These are phyloP conservation scores for Drosophila kurseongensis DNA, from an alignment of 1,140 invertebrate genomes.

Conservation along the genomic window DNA sequence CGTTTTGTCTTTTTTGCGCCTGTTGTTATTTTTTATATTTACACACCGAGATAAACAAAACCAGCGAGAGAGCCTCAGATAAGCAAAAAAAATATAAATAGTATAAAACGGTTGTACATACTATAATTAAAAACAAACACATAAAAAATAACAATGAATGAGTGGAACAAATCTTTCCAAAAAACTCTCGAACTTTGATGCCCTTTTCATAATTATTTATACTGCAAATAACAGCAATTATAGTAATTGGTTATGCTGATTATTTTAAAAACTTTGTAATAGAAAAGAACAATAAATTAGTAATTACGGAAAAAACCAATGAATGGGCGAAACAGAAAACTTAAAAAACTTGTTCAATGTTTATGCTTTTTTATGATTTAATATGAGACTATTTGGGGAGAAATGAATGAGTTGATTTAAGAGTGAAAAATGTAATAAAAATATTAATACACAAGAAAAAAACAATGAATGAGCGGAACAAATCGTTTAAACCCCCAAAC, in stretches of 20 bases:
- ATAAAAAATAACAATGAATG: conserved; percentile 45
- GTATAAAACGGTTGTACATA: conserved; percentile 18
- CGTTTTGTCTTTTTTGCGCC: conserved; percentile 43
- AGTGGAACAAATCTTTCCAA: neutral
- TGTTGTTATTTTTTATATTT: conserved; percentile 31
- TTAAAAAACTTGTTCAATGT: neutral
- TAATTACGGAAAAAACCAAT: conserved; percentile 17
- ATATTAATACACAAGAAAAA: conserved; percentile 2
- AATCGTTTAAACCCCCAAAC: conserved; percentile 8
- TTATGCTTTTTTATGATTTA: neutral
- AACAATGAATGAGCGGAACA: conserved; percentile 19
- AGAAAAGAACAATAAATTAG: neutral
- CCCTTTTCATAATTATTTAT: no score
- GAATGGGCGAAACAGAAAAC: conserved; percentile 12
- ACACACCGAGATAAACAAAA: conserved; percentile 48
- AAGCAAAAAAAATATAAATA: conserved; percentile 26
- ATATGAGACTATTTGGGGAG: neutral
- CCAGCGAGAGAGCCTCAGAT: conserved; percentile 19
- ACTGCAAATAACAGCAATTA: no score
- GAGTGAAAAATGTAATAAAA: neutral
- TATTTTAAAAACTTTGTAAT: neutral
- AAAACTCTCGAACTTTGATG: neutral
- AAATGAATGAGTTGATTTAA: neutral
- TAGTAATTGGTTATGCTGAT: no score
- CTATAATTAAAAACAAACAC: conserved; percentile 55